Evolutionary conservation across 1,140 invertebrate species (phyloP).

Genomic region (Drosophila busckii): DNA sequence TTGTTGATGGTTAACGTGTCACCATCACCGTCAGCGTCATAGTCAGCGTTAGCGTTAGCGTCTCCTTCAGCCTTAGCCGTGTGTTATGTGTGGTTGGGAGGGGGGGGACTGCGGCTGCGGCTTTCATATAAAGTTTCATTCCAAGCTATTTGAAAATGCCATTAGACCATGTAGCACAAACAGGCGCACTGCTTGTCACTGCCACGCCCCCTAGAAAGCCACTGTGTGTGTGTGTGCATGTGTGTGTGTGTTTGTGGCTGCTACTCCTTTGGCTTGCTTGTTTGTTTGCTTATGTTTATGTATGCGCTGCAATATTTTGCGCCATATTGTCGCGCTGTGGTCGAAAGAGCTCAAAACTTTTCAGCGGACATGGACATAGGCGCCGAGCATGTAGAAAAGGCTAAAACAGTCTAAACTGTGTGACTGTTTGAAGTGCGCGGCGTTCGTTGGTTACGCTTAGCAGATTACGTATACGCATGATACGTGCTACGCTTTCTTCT

Average conservation of each 20-base stretch:
- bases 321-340: constrained; percentile 63
- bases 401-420: constrained; percentile 6
- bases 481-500: too few relatives aligned
- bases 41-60: neutral
- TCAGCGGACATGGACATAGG: constrained; percentile 52
- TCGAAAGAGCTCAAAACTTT: constrained; percentile 38
- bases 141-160: constrained; percentile 70
- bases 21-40: constrained; percentile 1
- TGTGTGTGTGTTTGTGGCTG: constrained; percentile 17
- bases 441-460: too few relatives aligned
- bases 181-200: too few relatives aligned
- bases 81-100: constrained; percentile 10
- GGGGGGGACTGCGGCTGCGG: too few relatives aligned
- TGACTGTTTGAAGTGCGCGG: constrained; percentile 34
- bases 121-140: constrained; percentile 63
- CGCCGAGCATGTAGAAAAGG: constrained; percentile 18
- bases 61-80: neutral
- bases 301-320: constrained; percentile 68
- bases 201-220: too few relatives aligned
- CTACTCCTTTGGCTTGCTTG: neutral
- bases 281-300: constrained; percentile 58
- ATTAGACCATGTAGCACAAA: constrained; percentile 62
- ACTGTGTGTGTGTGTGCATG: too few relatives aligned
- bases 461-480: too few relatives aligned
- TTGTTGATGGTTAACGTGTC: constrained; percentile 42